Evolutionary conservation across 2,797 vertebrate genomes (phyloP), one percentile per base, ranked within the genome.

Genomic region (Tragopan temminckii): DNA sequence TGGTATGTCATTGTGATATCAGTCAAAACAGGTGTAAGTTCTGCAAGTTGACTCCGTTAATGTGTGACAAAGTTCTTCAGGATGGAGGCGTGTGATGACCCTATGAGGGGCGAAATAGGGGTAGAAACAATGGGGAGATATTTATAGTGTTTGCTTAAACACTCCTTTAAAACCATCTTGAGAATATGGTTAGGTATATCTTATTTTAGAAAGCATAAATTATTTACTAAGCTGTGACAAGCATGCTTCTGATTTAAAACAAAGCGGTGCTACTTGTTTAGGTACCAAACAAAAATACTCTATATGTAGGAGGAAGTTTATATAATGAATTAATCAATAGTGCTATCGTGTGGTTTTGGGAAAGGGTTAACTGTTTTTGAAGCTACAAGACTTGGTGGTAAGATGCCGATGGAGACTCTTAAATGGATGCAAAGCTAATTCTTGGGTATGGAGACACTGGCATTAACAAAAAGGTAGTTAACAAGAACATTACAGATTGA

Each of bases 151-250:
- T 45, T 48, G 36, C 74, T 52, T 52, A 52, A 52, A 52, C 15
- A 9, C 15, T 52, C 50, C 5, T 61, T 80, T 80, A 27, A 75
- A 89, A 57, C 19, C 5, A 8, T 58, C 14, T 43, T 19, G 53
- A 61, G 46, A 77, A 50, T 24, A 63, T 19, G 20, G 33, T n/a
- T 67, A 55, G 10, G 14, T 52, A 27, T 24, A 8, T 43, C 63
- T 77, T 46, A 55, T 72, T 85, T 90, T 74, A 68, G 61, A 66
- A 89, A 46, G 23, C 16, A 2, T 24, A 7, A 15, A 11, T 91
- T 66, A 61, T 74, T 92, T 89, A 91, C 46, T 40, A 82, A 70
- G 43, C 53, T 83, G 27, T 85, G 80, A 63, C 62, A 83, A 55
- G 77, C 13, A 19, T 2, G 11, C 27, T 85, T 8, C 80, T 62